phyloP scores from a whole-genome alignment of 1,140 invertebrate genomes.

The Lepidostoma basale region DNA sequence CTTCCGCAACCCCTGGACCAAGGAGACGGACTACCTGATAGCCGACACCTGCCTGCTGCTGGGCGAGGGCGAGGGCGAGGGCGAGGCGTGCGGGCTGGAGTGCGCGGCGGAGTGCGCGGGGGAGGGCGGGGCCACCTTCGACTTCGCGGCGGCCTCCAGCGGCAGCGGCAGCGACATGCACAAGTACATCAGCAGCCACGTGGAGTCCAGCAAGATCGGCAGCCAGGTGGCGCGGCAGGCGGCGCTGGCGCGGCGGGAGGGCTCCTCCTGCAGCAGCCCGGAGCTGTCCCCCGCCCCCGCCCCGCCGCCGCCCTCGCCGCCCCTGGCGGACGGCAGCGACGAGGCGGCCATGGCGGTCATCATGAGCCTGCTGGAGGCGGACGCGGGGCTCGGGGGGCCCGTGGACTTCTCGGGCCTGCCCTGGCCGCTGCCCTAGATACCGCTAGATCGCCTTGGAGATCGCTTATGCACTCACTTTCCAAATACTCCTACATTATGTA shows the following conservation, averaged over 20 bases:
- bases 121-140: constrained; percentile 47
- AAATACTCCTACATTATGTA: too few relatives aligned
- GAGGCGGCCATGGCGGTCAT: constrained; percentile 92
- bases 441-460: too few relatives aligned
- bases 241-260: constrained; percentile 47
- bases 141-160: constrained; percentile 46
- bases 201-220: constrained; percentile 82
- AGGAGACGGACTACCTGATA: constrained; percentile 87
- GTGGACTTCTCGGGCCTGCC: constrained; percentile 87
- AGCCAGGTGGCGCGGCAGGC: constrained; percentile 77
- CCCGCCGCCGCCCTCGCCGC: background rate
- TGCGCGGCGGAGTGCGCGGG: too few relatives aligned
- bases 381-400: constrained; percentile 66
- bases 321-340: constrained; percentile 75
- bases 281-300: background rate
- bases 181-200: constrained; percentile 71
- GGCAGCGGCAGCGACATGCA: constrained; percentile 68
- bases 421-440: constrained; percentile 79
- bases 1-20: constrained; percentile 91
- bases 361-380: constrained; percentile 88
- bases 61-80: constrained; percentile 40
- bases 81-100: too few relatives aligned
- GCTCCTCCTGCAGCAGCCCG: constrained; percentile 12
- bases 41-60: constrained; percentile 78
- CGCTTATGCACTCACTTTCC: too few relatives aligned